phyloP scores from a whole-genome alignment of 1,140 invertebrate genomes.

The Arion vulgaris region DNA sequence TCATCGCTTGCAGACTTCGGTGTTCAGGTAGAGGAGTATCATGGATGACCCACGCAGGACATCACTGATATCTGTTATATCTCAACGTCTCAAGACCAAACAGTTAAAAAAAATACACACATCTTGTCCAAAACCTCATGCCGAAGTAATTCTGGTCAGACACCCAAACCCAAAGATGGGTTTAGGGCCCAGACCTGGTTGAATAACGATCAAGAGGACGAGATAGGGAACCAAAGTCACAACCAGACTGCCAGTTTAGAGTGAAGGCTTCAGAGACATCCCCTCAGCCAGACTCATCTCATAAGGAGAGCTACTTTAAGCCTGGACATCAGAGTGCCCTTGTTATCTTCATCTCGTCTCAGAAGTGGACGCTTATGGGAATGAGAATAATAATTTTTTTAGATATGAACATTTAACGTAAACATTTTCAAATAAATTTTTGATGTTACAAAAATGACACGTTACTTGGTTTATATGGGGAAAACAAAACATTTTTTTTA shows the following conservation, averaged over 20 bases:
- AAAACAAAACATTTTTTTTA: no score
- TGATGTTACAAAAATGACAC: no score
- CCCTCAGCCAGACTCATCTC: slow-evolving; percentile 37
- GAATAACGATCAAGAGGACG: not conserved
- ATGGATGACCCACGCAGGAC: not conserved
- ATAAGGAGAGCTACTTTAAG: slow-evolving; percentile 39
- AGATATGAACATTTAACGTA: slow-evolving; percentile 3
- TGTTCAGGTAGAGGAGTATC: not conserved
- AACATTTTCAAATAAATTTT: no score
- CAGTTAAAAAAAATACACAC: not conserved
- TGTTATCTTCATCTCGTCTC: slow-evolving; percentile 32
- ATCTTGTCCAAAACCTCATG: not conserved
- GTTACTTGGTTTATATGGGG: no score
- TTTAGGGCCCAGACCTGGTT: not conserved
- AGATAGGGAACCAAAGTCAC: slow-evolving; percentile 7
- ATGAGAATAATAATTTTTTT: slow-evolving; percentile 40
- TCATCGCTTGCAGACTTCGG: not conserved
- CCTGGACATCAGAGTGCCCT: slow-evolving; percentile 42
- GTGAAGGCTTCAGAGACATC: slow-evolving; percentile 30
- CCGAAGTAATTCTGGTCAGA: not conserved
- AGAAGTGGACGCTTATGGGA: slow-evolving; percentile 36
- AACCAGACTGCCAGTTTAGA: slow-evolving; percentile 16
- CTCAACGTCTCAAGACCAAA: not conserved
- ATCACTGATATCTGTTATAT: not conserved
- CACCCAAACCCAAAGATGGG: not conserved